These are phyloP conservation scores for Microcebus ravelobensis DNA, from an alignment of 2,113 vertebrate species.

Conservation along the genomic window DNA sequence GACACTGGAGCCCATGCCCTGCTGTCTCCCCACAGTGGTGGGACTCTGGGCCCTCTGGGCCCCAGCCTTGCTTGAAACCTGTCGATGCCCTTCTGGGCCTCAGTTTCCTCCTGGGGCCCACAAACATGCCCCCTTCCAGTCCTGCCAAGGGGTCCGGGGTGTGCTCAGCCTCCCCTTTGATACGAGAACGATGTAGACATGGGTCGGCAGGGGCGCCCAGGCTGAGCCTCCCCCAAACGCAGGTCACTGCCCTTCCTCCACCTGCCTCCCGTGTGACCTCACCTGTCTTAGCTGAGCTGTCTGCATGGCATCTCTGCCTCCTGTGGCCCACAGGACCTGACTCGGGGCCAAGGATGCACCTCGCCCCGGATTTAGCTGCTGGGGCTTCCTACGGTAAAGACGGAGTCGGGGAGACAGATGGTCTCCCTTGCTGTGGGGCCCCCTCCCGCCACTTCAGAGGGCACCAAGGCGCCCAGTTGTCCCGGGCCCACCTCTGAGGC, in stretches of 20 bases:
- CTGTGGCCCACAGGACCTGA: accelerated
- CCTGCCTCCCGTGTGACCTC: accelerated
- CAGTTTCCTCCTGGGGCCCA: neutral
- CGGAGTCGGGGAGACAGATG: accelerated
- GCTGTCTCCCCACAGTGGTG: neutral
- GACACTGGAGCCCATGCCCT: neutral
- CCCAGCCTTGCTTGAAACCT: neutral
- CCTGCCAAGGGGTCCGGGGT: neutral
- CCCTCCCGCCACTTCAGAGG: accelerated
- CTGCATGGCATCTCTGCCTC: neutral
- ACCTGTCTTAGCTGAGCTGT: accelerated
- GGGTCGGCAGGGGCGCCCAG: accelerated
- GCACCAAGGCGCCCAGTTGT: accelerated
- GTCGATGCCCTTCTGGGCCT: neutral
- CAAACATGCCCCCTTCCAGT: neutral
- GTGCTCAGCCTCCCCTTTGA: too few species aligned
- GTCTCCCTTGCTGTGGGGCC: neutral
- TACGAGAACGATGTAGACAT: accelerated
- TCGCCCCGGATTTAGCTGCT: neutral
- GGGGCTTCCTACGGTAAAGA: neutral
- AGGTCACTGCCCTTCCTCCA: accelerated
- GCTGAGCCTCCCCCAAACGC: neutral
- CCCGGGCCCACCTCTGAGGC: neutral
- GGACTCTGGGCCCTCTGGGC: neutral
- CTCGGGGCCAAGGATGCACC: accelerated